phyloP scores from a whole-genome alignment of 2,888 invertebrate species.

The Cylindroiulus punctatus region DNA sequence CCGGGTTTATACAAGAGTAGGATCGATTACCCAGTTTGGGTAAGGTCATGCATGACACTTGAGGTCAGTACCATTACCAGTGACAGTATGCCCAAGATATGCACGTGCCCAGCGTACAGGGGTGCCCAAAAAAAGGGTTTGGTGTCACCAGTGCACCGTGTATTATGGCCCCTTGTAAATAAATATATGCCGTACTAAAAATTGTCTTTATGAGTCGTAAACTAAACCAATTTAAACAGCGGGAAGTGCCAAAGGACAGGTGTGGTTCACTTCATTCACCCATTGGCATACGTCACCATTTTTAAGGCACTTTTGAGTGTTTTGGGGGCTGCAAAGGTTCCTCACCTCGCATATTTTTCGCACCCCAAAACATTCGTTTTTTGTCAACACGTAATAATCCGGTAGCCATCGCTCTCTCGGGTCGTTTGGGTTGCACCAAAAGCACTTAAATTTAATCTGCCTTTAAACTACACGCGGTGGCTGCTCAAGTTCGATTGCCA shows the following conservation, averaged over 20 bases:
- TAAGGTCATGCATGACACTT: background rate
- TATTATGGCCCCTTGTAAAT: conserved; percentile 41
- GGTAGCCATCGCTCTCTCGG: background rate
- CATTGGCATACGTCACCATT: conserved; percentile 35
- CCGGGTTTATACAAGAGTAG: background rate
- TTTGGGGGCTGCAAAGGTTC: conserved; percentile 15
- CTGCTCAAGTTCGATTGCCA: background rate
- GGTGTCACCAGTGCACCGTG: conserved; percentile 31
- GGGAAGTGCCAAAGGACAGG: conserved; percentile 49
- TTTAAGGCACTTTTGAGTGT: conserved; percentile 26
- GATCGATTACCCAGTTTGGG: no score
- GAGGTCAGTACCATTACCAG: background rate
- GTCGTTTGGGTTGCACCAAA: background rate
- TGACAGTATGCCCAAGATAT: background rate
- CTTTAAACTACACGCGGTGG: background rate
- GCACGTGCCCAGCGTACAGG: background rate
- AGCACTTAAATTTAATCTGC: background rate
- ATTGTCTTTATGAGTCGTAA: conserved; percentile 50
- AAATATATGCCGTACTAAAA: conserved; percentile 49
- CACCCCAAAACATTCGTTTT: background rate
- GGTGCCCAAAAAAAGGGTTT: background rate
- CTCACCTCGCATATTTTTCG: background rate
- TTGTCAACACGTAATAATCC: background rate
- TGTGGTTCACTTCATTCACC: conserved; percentile 26
- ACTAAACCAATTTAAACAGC: conserved; percentile 51